Percentiles rank a stretch among this genome's conserved stretches.
These are phyloP conservation scores for Rafetus swinhoei DNA, from an alignment of 2,113 vertebrate genomes.

Conservation along the genomic window DNA sequence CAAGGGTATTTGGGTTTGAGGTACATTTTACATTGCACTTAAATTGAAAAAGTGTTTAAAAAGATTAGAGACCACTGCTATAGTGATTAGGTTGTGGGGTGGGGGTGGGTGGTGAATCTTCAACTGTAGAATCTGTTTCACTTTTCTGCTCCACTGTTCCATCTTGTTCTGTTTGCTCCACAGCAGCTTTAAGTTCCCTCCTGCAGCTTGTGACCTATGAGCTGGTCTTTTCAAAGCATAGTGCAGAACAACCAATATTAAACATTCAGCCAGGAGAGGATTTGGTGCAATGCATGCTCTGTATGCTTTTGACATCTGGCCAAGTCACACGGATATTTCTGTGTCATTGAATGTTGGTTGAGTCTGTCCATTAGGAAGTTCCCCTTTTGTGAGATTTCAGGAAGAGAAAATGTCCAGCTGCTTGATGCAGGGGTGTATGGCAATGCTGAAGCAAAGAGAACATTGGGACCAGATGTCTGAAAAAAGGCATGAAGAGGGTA, in stretches of 20 bases:
- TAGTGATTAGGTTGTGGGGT: background rate
- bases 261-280: background rate
- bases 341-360: background rate
- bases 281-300: background rate
- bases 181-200: background rate
- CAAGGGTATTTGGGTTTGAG: too few species aligned
- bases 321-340: background rate
- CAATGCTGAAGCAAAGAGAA: conserved; percentile 4
- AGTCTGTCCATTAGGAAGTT: background rate
- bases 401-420: background rate
- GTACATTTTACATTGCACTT: too few species aligned
- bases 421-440: conserved; percentile 3
- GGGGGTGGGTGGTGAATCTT: background rate
- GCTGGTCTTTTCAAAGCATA: background rate
- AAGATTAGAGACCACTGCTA: background rate
- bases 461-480: background rate
- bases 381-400: background rate
- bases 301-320: background rate
- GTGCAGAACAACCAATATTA: background rate
- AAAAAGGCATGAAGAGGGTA: background rate
- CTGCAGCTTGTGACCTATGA: background rate
- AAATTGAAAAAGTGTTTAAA: too few species aligned
- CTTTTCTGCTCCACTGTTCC: background rate
- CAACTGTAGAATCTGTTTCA: background rate
- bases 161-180: background rate